phyloP scores from a whole-genome alignment of 2,888 invertebrate genomes.

The Glaucopsyche alexis region DNA sequence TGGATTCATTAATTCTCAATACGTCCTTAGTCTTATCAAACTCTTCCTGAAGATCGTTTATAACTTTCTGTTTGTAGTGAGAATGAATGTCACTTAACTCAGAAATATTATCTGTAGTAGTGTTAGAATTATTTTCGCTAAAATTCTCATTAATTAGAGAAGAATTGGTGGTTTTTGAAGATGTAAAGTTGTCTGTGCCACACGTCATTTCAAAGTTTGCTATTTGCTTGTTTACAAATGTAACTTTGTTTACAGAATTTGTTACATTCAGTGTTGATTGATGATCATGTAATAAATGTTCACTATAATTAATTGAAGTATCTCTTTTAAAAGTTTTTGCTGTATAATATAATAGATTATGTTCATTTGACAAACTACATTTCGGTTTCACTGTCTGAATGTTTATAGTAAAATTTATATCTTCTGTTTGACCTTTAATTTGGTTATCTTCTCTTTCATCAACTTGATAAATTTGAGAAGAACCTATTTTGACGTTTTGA shows the following conservation, averaged over 20 bases:
- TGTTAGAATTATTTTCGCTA: neutral
- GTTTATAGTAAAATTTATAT: conserved; percentile 60
- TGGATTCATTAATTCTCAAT: neutral
- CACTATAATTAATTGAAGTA: conserved; percentile 59
- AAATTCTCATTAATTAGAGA: neutral
- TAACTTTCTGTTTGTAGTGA: neutral
- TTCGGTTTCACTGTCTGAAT: conserved; percentile 7
- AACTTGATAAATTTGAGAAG: conserved; percentile 49
- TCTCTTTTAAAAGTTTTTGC: conserved; percentile 55
- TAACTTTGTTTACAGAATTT: conserved; percentile 33
- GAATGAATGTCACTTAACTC: neutral
- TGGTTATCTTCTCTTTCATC: conserved; percentile 44
- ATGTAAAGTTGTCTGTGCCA: neutral
- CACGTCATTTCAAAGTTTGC: conserved; percentile 4
- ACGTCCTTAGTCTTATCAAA: neutral
- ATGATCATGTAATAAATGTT: conserved; percentile 43
- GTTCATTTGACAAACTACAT: neutral
- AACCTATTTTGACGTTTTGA: conserved; percentile 36
- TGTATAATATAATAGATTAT: conserved; percentile 32
- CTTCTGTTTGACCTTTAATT: conserved; percentile 49
- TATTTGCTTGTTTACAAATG: conserved; percentile 25
- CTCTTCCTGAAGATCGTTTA: neutral
- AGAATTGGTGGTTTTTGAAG: neutral
- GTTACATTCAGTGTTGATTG: conserved; percentile 52
- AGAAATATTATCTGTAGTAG: neutral